These are phyloP conservation scores for Microtus richardsoni DNA, from an alignment of 2,113 vertebrate genomes.

Conservation along the genomic window DNA sequence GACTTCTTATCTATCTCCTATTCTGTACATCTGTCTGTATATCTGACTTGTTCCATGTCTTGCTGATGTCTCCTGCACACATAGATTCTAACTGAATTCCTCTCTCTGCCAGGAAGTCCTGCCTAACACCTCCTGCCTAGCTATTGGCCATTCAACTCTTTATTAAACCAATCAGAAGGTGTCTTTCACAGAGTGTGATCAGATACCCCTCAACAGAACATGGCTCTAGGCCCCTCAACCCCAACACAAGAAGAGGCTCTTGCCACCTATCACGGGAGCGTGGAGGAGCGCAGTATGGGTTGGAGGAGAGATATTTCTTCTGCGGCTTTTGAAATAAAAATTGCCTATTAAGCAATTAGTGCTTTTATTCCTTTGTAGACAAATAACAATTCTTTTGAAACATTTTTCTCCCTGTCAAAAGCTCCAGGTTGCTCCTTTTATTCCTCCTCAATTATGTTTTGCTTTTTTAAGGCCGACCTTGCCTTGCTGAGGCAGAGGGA, in stretches of 20 bases:
- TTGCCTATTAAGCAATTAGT: neutral
- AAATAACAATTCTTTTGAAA: conserved; percentile 44
- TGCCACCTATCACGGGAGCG: neutral
- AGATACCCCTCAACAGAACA: neutral
- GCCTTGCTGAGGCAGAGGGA: neutral
- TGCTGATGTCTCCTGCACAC: neutral
- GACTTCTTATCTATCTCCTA: neutral
- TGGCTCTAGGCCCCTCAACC: neutral
- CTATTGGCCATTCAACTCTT: neutral
- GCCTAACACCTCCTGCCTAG: neutral
- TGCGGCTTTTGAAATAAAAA: neutral
- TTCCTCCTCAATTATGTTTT: neutral
- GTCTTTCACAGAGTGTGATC: neutral
- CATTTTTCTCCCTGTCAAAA: conserved; percentile 27
- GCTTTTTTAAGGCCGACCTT: neutral
- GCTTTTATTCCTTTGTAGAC: conserved; percentile 57
- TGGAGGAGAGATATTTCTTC: neutral
- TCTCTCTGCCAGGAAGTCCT: neutral
- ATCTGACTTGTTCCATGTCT: neutral
- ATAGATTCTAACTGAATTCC: neutral
- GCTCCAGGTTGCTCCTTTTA: conserved; percentile 8
- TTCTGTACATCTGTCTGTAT: neutral
- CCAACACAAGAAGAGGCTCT: neutral
- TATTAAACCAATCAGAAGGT: neutral
- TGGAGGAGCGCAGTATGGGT: neutral